Base-by-base conservation (phyloP, 2,797 vertebrate species). In the Glyptemys insculpta region DNA sequence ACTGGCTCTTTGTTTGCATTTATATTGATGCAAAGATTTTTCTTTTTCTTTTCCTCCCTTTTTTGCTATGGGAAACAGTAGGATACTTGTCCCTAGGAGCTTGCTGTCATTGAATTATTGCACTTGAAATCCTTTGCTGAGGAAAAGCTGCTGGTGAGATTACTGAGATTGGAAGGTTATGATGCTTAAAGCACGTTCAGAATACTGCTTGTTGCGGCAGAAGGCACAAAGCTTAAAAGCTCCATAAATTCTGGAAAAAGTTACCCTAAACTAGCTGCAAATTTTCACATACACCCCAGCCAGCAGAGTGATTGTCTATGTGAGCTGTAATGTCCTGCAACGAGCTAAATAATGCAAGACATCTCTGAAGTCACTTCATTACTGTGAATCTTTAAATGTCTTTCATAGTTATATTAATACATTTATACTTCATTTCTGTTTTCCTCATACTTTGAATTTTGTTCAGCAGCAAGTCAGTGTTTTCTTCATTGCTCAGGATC, bases 331-430 rank as follows among this genome's bases (percentile, higher is more conserved):
- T 80, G 82, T 78, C 85, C 88, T 92, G 79, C 76, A 87, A 90
- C 80, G 92, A 94, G 96, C 93, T 94, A 96, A 96, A 87, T 96
- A 95, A 91, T 96, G 47, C 95, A 95, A 94, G 92, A 91, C 87
- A 94, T 93, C 95, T 98, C 93, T 89, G 94, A 96, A 93, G 93
- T 93, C 29, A 27, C n/a, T 89, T 83, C 82, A 41, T 89, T 84
- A 25, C 90, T 95, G 87, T 95, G 91, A 96, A 91, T 94, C 88
- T 92, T 96, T 95, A 87, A 92, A 57, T 83, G 6, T 88, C 76
- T 87, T 96, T 94, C 68, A 76, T 87, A 88, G 57, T 80, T 94
- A 0, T 79, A 91, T 62, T 89, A 83, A 86, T 53, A n/a, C 2
- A 2, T 74, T 90, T 81, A 83, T 93, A 79, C 82, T 97, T 95